Percentiles rank a stretch among this genome's conserved stretches.
Evolutionary conservation across 2,888 invertebrate species (phyloP).

Genomic region (Gnatocerus cornutus): DNA sequence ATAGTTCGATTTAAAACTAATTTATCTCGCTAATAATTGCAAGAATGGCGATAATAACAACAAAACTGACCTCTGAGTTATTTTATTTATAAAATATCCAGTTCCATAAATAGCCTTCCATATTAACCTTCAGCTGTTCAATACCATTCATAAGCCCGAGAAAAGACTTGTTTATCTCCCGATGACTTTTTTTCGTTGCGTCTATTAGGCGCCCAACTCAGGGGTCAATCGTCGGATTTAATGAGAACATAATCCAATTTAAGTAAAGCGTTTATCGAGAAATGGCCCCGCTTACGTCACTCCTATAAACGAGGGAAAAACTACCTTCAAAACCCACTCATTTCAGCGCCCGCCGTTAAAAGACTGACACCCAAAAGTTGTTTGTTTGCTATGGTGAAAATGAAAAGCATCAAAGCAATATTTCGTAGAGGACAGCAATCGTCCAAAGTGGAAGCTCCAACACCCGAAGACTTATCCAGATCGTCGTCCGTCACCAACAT

Average conservation of each 20-base stretch:
- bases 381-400: slow-evolving; percentile 70
- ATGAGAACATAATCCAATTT: slow-evolving; percentile 25
- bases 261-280: slow-evolving; percentile 10
- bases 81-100: slow-evolving; percentile 29
- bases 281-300: slow-evolving; percentile 17
- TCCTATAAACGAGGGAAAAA: background rate
- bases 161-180: slow-evolving; percentile 14
- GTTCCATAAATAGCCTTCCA: slow-evolving; percentile 21
- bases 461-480: slow-evolving; percentile 72
- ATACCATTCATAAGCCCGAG: slow-evolving; percentile 19
- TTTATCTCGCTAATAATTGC: background rate
- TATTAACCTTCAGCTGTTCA: slow-evolving; percentile 15
- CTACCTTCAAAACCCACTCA: background rate
- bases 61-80: slow-evolving; percentile 7
- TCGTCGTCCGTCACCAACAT: slow-evolving; percentile 80
- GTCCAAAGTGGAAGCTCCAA: slow-evolving; percentile 70
- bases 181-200: slow-evolving; percentile 3
- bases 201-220: slow-evolving; percentile 15
- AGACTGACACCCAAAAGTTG: slow-evolving; percentile 20
- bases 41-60: background rate
- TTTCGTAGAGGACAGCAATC: slow-evolving; percentile 88
- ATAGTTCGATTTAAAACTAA: no score
- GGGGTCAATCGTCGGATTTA: slow-evolving; percentile 22
- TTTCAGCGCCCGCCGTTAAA: slow-evolving; percentile 1
- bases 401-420: slow-evolving; percentile 94